phyloP scores from a whole-genome alignment of 2,797 vertebrate genomes.

The Brachyrhaphis roseni region DNA sequence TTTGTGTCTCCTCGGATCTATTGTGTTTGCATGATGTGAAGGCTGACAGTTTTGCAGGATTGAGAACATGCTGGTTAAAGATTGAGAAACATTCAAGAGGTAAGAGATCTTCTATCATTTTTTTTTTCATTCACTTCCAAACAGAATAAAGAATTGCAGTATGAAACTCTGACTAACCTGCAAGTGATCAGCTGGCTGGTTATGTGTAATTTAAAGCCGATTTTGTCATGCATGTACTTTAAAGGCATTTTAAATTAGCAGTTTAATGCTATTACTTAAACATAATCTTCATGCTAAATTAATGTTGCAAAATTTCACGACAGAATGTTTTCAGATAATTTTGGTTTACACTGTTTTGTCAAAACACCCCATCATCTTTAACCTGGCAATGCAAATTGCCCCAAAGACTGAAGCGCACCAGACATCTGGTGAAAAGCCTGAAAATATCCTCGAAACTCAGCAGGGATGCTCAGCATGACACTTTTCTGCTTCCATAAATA shows the following conservation, averaged over 20 bases:
- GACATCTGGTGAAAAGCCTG: conserved; percentile 21
- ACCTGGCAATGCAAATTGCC: conserved; percentile 4
- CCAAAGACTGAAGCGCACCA: not conserved
- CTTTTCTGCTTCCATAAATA: conserved; percentile 12
- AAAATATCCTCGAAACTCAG: conserved; percentile 24
- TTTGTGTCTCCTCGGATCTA: not conserved
- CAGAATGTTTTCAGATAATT: not conserved
- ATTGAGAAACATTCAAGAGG: conserved; percentile 1
- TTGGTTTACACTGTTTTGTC: not conserved
- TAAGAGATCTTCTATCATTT: not conserved
- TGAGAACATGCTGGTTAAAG: not conserved
- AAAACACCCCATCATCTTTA: not conserved
- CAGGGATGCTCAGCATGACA: not conserved
- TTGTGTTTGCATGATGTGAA: conserved; percentile 5
- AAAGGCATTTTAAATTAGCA: not conserved
- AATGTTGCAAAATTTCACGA: not conserved
- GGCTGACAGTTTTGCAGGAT: not conserved
- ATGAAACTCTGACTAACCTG: not conserved
- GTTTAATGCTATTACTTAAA: not conserved
- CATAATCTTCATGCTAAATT: not conserved
- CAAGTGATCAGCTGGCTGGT: not conserved
- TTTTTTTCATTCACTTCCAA: not conserved
- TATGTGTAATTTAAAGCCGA: not conserved
- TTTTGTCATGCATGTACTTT: not conserved
- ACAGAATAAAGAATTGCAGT: not conserved